Evolutionary conservation across 2,888 invertebrate species (phyloP).

Genomic region (Polydrusus cervinus): DNA sequence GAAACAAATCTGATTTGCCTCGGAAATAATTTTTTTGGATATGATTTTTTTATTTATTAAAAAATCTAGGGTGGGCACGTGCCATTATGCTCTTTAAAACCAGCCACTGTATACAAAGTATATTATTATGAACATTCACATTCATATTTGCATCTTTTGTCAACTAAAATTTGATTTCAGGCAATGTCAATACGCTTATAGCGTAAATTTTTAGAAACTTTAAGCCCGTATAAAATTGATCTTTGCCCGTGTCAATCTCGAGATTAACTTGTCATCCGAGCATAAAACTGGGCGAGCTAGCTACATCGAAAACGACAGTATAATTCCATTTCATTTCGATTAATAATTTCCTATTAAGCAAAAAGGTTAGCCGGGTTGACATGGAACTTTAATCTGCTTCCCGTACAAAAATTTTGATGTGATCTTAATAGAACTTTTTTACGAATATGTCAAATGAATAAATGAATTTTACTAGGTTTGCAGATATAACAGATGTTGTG

Average conservation of each 20-base stretch:
- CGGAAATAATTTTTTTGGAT: no score
- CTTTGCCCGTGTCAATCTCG: conserved; percentile 25
- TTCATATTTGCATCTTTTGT: no score
- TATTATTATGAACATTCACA: no score
- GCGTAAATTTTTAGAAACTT: conserved; percentile 1
- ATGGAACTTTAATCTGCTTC: conserved; percentile 31
- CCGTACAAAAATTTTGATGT: conserved; percentile 22
- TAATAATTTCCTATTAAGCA: conserved; percentile 33
- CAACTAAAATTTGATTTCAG: background rate
- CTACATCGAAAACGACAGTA: conserved; percentile 27
- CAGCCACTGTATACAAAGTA: no score
- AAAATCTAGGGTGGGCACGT: no score
- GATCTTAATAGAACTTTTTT: conserved; percentile 10
- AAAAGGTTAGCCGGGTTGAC: conserved; percentile 32
- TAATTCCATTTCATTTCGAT: conserved; percentile 33
- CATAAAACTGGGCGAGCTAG: conserved; percentile 14
- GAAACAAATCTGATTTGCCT: no score
- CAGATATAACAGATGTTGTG: no score
- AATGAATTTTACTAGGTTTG: no score
- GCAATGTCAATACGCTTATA: background rate
- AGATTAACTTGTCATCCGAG: conserved; percentile 30
- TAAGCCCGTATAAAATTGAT: conserved; percentile 7
- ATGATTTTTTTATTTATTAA: no score
- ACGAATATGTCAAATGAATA: background rate
- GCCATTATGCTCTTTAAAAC: no score